Evolutionary conservation across 2,113 vertebrate genomes (phyloP).

Genomic region (Epinephelus lanceolatus): DNA sequence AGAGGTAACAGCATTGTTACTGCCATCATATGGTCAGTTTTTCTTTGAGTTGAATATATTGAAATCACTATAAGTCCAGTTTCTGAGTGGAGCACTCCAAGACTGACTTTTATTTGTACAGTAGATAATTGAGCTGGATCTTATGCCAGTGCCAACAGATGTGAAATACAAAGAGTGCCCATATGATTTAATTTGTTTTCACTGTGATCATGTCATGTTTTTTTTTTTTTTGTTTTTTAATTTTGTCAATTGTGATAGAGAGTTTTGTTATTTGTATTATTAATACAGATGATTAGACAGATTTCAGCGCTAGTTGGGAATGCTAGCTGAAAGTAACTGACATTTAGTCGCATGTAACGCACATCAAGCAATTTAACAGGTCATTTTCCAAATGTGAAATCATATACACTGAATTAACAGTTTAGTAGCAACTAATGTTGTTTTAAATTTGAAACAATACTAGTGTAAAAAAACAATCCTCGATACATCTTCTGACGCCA

Average conservation of each 20-base stretch:
- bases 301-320: not conserved
- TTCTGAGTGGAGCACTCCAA: not conserved
- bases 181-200: constrained; percentile 33
- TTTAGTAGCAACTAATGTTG: too few species aligned
- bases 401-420: not conserved
- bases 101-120: constrained; percentile 22
- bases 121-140: constrained; percentile 15
- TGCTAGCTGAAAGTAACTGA: not conserved
- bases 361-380: not conserved
- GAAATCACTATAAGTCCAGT: not conserved
- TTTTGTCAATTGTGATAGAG: not conserved
- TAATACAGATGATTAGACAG: not conserved
- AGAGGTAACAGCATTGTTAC: constrained; percentile 10
- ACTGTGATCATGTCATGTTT: constrained; percentile 12
- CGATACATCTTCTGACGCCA: too few species aligned
- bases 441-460: too few species aligned
- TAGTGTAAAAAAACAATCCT: too few species aligned
- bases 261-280: constrained; percentile 9
- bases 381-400: not conserved
- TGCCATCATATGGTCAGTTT: constrained; percentile 12
- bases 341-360: not conserved
- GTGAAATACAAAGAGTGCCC: constrained; percentile 35
- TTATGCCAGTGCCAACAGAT: constrained; percentile 50
- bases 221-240: constrained; percentile 1
- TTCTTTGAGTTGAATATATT: constrained; percentile 15